These are phyloP conservation scores for Anthoscopus minutus DNA, from an alignment of 2,113 vertebrate species.

Conservation along the genomic window DNA sequence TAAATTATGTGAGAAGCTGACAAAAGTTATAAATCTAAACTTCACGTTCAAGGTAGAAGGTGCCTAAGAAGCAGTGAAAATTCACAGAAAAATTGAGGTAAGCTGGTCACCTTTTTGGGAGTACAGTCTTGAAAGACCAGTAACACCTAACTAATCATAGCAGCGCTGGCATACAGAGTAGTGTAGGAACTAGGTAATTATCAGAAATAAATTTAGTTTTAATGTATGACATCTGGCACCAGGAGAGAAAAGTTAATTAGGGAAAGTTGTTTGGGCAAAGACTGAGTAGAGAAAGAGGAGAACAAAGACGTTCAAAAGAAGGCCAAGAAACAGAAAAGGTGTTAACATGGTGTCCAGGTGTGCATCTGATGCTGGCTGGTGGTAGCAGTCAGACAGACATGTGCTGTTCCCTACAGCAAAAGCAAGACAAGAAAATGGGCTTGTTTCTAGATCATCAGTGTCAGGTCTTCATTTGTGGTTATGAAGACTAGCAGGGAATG, in stretches of 20 bases:
- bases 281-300: not conserved
- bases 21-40: not conserved
- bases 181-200: not conserved
- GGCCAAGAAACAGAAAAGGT: not conserved
- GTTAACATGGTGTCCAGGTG: fast-evolving
- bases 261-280: not conserved
- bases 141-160: not conserved
- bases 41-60: not conserved
- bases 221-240: not conserved
- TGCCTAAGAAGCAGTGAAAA: not conserved
- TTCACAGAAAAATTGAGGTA: not conserved
- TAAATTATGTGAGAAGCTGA: not conserved
- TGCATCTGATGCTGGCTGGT: not conserved
- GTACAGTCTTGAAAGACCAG: not conserved
- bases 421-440: not conserved
- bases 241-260: not conserved
- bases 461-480: not conserved
- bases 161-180: not conserved
- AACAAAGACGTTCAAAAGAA: not conserved
- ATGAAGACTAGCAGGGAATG: not conserved
- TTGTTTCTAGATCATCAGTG: not conserved
- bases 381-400: not conserved
- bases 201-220: not conserved
- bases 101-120: not conserved
- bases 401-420: not conserved